Evolutionary conservation across 2,113 vertebrate genomes (phyloP).

Genomic region (Melanocharis versteri): DNA sequence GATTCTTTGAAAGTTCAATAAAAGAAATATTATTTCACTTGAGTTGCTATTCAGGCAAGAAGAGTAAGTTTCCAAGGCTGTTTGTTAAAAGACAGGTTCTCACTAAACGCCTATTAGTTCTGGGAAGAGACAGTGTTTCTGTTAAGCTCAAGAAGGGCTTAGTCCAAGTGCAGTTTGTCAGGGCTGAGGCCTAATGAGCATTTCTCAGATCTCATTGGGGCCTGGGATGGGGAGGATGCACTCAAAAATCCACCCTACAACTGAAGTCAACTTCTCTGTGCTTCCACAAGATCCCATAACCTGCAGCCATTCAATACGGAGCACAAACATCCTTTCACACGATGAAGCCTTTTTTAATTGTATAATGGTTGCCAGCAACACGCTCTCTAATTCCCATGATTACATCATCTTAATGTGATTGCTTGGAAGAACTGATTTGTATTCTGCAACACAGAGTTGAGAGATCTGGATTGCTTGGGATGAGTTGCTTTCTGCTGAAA

Average conservation of each 20-base stretch:
- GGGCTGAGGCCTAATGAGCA: not conserved
- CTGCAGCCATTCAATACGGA: not conserved
- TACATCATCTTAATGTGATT: not conserved
- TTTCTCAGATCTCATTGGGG: not conserved
- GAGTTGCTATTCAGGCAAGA: not conserved
- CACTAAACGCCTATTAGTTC: not conserved
- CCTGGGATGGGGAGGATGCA: not conserved
- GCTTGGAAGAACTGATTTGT: not conserved
- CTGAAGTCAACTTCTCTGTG: not conserved
- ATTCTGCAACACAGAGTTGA: not conserved
- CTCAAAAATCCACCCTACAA: not conserved
- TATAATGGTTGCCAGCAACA: not conserved
- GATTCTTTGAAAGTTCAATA: not conserved
- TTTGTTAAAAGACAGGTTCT: not conserved
- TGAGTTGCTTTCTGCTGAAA: not conserved
- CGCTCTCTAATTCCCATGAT: not conserved
- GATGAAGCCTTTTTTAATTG: not conserved
- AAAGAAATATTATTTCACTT: not conserved
- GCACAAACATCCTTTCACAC: not conserved
- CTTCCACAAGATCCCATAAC: not conserved
- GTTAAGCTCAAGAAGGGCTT: not conserved
- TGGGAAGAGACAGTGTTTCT: not conserved
- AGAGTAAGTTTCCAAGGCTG: not conserved
- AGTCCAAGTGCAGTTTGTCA: not conserved
- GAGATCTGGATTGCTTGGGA: not conserved